Evolutionary conservation across 1,140 invertebrate species (phyloP).

Genomic region (Anoplolepis gracilipes): DNA sequence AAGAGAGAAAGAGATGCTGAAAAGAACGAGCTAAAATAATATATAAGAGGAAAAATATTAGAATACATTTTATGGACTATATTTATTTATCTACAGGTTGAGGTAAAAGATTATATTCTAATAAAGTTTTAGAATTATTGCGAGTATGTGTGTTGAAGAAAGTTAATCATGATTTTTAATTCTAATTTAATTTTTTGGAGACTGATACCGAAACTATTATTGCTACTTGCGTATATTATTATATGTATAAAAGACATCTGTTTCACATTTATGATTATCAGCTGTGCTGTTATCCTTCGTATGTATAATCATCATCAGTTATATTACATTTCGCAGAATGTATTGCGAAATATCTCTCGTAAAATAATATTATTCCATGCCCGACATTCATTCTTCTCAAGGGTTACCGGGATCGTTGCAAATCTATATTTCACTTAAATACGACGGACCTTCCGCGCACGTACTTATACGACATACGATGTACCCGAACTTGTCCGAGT

Average conservation of each 20-base stretch:
- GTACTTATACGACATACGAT: conserved; percentile 71
- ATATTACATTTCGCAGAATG: conserved; percentile 14
- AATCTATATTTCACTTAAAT: conserved; percentile 65
- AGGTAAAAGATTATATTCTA: neutral
- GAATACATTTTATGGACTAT: neutral
- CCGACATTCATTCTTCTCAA: conserved; percentile 28
- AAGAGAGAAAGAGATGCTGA: neutral
- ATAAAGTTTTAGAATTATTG: neutral
- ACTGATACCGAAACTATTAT: neutral
- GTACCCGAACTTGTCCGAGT: conserved; percentile 59
- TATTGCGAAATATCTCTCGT: conserved; percentile 27
- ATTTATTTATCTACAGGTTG: neutral
- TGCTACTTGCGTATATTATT: neutral
- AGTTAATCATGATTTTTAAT: neutral
- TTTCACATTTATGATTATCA: neutral
- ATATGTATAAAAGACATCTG: neutral
- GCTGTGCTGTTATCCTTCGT: neutral
- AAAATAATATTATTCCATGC: conserved; percentile 22
- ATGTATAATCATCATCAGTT: conserved; percentile 22
- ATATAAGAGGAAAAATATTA: neutral
- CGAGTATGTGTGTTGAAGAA: neutral
- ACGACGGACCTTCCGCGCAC: conserved; percentile 61
- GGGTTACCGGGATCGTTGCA: conserved; percentile 32
- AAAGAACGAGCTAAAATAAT: neutral
- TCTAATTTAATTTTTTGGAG: neutral